Percentiles rank a stretch among this genome's conserved stretches.
Conservation (phyloP, 2,888 invertebrate genomes). For the Nymphalis urticae region DNA sequence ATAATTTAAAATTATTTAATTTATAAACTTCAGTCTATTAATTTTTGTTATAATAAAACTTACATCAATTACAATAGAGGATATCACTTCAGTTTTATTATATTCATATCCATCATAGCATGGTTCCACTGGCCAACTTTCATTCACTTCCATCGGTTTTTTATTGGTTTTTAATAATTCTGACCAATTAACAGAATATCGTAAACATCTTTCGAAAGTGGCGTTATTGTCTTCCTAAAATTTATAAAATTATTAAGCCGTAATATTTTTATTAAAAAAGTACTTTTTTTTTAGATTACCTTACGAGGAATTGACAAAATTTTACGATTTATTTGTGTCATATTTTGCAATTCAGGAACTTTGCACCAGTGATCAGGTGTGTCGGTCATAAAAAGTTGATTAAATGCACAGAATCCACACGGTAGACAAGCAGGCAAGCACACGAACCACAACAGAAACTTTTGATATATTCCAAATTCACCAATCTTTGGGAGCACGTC, state of each 20-base stretch:
- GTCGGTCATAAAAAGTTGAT: slow-evolving; percentile 95
- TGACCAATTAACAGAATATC: slow-evolving; percentile 88
- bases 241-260: background rate
- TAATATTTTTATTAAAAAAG: background rate
- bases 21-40: background rate
- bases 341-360: slow-evolving; percentile 85
- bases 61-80: slow-evolving; percentile 93
- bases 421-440: slow-evolving; percentile 94
- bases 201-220: slow-evolving; percentile 85
- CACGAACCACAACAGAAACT: slow-evolving; percentile 90
- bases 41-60: slow-evolving; percentile 50
- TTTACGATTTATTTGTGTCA: slow-evolving; percentile 82
- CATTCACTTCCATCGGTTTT: slow-evolving; percentile 55
- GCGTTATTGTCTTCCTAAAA: slow-evolving; percentile 62
- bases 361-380: slow-evolving; percentile 93
- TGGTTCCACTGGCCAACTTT: slow-evolving; percentile 85
- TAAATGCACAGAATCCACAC: slow-evolving; percentile 95
- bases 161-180: slow-evolving; percentile 63
- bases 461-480: slow-evolving; percentile 94
- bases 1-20: background rate
- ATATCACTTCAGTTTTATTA: slow-evolving; percentile 84
- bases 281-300: slow-evolving; percentile 36
- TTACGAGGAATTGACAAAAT: slow-evolving; percentile 84
- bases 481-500: slow-evolving; percentile 92
- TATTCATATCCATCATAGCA: slow-evolving; percentile 92